Base-by-base conservation (phyloP, 2,113 vertebrate species). In the Cathartes aura region DNA sequence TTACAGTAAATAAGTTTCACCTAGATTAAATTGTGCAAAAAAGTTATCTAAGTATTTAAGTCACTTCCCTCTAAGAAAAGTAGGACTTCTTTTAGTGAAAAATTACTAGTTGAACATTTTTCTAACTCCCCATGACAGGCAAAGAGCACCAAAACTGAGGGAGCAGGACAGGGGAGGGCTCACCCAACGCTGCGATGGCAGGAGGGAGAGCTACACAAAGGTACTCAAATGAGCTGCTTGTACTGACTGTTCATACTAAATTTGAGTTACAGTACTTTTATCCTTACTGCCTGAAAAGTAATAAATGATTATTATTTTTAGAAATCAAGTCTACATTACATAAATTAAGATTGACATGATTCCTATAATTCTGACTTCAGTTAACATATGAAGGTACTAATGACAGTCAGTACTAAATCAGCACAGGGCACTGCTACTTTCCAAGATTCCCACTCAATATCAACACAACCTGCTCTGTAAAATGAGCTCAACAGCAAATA, bases 161-260 rank as follows among this genome's bases (percentile, higher is more conserved):
- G 22, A 91, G 50, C 1, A 36, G 42, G 32, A 67, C 1, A 1
- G 30, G 16, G 21, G 11, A 67, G 23, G 2, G 29, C 22, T 36
- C 27, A 50, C 14, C 9, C 30, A 70, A 4, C 0, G 0, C 45
- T 53, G 63, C 2, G 4, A 9, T 11, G 27, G 50, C 38, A 38
- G 30, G 11, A 72, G 12, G 29, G 8, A 82, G 15, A 48, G 34
- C 36, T 42, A 8, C 0, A 0, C 58, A 60, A 45, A 36, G 14
- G 30, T 8, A 60, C 8, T 17, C 24, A 34, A 29, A 1, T 0
- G 5, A 78, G 32, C 60, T 26, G 43, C 70, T 22, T 10, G 23
- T 26, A 68, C 38, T 15, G 32, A 32, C 62, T 52, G 30, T 30
- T 62, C 30, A 23, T 0, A 32, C 17, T 50, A 15, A 32, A 45